phyloP scores from a whole-genome alignment of 2,113 vertebrate genomes.

The Acanthochromis polyacanthus region DNA sequence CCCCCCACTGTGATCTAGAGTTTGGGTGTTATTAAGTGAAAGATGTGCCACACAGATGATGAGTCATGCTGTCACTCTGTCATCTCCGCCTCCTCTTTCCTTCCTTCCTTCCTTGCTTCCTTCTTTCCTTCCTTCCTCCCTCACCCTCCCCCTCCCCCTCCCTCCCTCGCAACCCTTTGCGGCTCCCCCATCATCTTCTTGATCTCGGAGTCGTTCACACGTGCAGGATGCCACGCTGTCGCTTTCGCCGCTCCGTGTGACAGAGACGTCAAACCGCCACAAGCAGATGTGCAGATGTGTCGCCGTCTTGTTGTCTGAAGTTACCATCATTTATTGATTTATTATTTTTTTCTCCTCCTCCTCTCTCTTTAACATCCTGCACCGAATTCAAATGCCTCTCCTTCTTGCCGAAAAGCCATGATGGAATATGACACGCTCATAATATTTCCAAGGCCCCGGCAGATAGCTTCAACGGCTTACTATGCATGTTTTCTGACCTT shows the following conservation, averaged over 20 bases:
- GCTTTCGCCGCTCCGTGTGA: constrained; percentile 32
- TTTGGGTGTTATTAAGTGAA: constrained; percentile 71
- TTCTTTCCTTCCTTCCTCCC: not conserved
- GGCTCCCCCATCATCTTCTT: constrained; percentile 5
- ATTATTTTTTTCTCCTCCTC: not conserved
- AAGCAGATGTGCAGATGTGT: constrained; percentile 47
- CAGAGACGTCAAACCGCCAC: constrained; percentile 55
- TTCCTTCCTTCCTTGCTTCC: not conserved
- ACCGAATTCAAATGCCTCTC: constrained; percentile 40
- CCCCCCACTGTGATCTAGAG: constrained; percentile 46
- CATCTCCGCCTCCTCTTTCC: not conserved
- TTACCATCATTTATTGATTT: not conserved
- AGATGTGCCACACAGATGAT: constrained; percentile 52
- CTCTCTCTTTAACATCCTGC: constrained; percentile 10
- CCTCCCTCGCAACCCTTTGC: not conserved
- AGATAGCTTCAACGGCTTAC: constrained; percentile 58
- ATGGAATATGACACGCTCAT: constrained; percentile 63
- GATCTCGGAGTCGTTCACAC: constrained; percentile 6
- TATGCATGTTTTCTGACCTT: constrained; percentile 73
- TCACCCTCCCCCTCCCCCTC: not conserved
- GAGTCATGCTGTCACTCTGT: constrained; percentile 70
- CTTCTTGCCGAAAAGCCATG: constrained; percentile 27
- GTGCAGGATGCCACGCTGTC: constrained; percentile 48
- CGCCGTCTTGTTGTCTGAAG: constrained; percentile 43
- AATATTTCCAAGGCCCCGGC: constrained; percentile 52